Conservation (phyloP, 2,113 vertebrate species). For the Marmota flaviventris region DNA sequence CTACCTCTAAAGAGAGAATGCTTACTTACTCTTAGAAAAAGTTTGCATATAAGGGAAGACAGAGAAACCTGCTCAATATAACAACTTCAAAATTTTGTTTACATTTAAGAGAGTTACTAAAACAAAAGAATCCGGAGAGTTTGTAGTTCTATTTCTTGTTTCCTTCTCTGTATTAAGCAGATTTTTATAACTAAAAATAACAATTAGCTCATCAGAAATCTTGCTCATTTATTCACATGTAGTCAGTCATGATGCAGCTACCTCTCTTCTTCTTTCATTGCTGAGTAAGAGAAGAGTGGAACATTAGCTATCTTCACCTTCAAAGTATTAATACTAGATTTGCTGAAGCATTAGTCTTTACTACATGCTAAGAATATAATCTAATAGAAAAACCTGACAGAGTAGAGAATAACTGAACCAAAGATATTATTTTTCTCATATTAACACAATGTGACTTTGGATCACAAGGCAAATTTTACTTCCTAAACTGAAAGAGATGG, state of each 20-base stretch:
- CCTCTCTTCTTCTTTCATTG: neutral
- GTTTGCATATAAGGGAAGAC: neutral
- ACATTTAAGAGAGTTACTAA: slow-evolving; percentile 6
- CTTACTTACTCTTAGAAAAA: neutral
- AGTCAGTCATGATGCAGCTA: neutral
- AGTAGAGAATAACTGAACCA: neutral
- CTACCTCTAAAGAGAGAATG: slow-evolving; percentile 17
- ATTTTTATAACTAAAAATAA: slow-evolving; percentile 31
- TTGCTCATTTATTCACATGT: neutral
- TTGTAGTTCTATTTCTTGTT: neutral
- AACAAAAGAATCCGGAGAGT: neutral
- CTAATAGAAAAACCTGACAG: neutral
- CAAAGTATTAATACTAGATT: neutral
- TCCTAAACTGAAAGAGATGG: neutral
- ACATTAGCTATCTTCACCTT: neutral
- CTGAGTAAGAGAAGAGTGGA: slow-evolving; percentile 17
- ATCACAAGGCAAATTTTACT: slow-evolving; percentile 25
- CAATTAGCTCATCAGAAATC: neutral
- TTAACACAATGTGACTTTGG: slow-evolving; percentile 47
- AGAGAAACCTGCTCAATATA: neutral
- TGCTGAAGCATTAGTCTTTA: neutral
- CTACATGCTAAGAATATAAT: neutral
- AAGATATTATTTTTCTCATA: neutral
- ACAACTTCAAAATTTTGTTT: slow-evolving; percentile 20
- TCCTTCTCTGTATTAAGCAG: neutral